Base-by-base conservation (phyloP, 2,888 invertebrate species). In the Tetheella fluctuosa region DNA sequence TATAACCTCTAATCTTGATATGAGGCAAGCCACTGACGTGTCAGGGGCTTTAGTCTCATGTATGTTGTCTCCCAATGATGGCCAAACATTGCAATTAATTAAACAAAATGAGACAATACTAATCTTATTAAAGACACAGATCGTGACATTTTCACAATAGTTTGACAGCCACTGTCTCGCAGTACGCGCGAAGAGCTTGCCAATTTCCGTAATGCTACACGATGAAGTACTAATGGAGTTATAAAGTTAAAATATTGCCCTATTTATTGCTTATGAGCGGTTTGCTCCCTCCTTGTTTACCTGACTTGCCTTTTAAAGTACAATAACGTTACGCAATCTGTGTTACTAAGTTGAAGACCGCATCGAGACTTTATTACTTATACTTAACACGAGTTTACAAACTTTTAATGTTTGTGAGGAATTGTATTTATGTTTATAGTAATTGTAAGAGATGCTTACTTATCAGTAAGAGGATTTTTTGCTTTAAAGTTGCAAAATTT, bases 171-270 rank as follows among this genome's bases (percentile, higher is more conserved):
- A 23, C 25, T 25, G 62, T 17, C 28, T 1, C 28, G 8, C 48
- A 69, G 72, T 64, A 59, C 61, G 62, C 65, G 52, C 53, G 61
- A 64, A 64, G 70, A 68, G 73, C 71, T 68, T 67, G 74, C 70
- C 77, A 79, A 78, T 79, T 78, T 77, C 76, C 76, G 69, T 55
- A 61, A 64, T 60, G 66, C 69, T 62, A 59, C 56, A 54, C 68
- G 65, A 74, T 67, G 71, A 62, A 65, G 63, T 71, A 68, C 71
- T 73, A 72, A 73, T 69, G 60, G 68, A 71, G 72, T 74, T 73
- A 71, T 69, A 68, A 71, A 74, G 69, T 66, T 77, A 65, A 75
- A 78, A 68, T 67, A 70, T 69, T 48, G 61, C 61, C 58, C 64
- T 64, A 70, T 71, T 76, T 68, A 73, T 73, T 70, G 68, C 70